Evolutionary conservation across 2,113 vertebrate species (phyloP).

Genomic region (Pituophis catenifer): DNA sequence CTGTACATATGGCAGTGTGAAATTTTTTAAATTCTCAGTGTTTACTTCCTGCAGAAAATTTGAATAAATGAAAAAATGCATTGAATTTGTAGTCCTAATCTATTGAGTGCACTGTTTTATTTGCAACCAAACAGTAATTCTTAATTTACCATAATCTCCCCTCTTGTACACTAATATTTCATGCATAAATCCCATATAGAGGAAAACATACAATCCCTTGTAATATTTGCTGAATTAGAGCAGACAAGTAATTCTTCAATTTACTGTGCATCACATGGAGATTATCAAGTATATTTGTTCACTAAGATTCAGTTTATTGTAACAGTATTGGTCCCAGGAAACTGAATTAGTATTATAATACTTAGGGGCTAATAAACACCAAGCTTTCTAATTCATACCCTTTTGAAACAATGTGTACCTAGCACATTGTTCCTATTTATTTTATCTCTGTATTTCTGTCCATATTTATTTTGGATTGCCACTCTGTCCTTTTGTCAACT

Average conservation of each 20-base stretch:
- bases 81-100: constrained; percentile 65
- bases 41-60: constrained; percentile 84
- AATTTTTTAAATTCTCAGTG: constrained; percentile 82
- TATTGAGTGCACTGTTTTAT: constrained; percentile 60
- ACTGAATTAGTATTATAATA: not conserved
- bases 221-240: not conserved
- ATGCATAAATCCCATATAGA: not conserved
- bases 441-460: not conserved
- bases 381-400: not conserved
- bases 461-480: not conserved
- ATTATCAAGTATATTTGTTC: not conserved
- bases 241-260: not conserved
- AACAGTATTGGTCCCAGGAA: not conserved
- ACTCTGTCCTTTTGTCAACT: not conserved
- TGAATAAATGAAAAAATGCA: constrained; percentile 83
- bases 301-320: not conserved
- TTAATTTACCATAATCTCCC: not conserved
- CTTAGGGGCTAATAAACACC: not conserved
- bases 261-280: not conserved
- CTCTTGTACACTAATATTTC: not conserved
- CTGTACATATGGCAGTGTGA: constrained; percentile 81
- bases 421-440: not conserved
- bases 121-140: constrained; percentile 1
- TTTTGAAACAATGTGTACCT: not conserved
- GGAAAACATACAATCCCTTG: not conserved